A percentile compares a stretch with the other conserved stretches of the same genome.
Evolutionary conservation across 2,888 invertebrate species (phyloP).

Genomic region (Macaria notata): DNA sequence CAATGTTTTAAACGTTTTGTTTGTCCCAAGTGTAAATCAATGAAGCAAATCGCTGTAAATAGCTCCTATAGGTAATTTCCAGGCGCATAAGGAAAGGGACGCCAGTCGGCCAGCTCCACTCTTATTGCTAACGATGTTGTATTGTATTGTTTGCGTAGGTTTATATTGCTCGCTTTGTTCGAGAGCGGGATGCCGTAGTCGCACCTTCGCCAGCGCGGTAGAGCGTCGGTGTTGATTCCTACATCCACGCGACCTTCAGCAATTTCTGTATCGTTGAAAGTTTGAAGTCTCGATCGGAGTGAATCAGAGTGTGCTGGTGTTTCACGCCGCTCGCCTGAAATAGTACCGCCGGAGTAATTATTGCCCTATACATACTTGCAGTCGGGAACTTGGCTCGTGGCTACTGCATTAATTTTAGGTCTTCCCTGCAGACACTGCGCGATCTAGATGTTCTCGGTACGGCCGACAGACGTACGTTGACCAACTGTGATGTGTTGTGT

Average conservation of each 20-base stretch:
- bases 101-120: conserved; percentile 1
- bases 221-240: conserved; percentile 32
- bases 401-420: conserved; percentile 44
- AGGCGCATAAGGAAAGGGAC: conserved; percentile 10
- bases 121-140: conserved; percentile 19
- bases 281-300: conserved; percentile 57
- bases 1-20: conserved; percentile 18
- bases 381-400: conserved; percentile 56
- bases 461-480: conserved; percentile 22
- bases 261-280: conserved; percentile 67
- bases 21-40: conserved; percentile 25
- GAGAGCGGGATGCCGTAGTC: conserved; percentile 14
- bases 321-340: conserved; percentile 68
- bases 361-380: conserved; percentile 51
- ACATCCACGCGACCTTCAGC: conserved; percentile 57
- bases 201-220: conserved; percentile 16
- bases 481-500: conserved; percentile 17
- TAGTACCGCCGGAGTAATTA: conserved; percentile 67
- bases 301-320: conserved; percentile 70
- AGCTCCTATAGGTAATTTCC: conserved; percentile 8
- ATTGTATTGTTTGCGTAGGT: conserved; percentile 7
- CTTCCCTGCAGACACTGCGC: conserved; percentile 24
- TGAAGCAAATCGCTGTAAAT: conserved; percentile 16
- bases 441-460: conserved; percentile 17
- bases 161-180: conserved; percentile 22